Percentiles rank a stretch among this genome's conserved stretches.
Conservation (phyloP, 2,888 invertebrate species). For the Orthonevra nobilis region DNA sequence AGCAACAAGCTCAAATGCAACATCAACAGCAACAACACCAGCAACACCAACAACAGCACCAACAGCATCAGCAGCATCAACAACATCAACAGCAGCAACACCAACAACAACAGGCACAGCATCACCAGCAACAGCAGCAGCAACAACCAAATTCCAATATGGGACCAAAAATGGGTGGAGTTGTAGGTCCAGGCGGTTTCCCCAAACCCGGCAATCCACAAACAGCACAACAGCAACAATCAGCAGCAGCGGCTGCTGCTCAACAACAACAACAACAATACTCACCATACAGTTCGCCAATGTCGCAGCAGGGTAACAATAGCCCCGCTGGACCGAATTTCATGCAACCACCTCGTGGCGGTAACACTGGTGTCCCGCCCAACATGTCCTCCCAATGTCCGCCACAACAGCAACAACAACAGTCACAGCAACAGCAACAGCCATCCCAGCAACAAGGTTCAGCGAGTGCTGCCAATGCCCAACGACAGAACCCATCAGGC, state of each 20-base stretch:
- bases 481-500: conserved; percentile 49
- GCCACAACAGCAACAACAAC: conserved; percentile 70
- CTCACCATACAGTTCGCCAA: conserved; percentile 85
- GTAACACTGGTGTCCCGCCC: conserved; percentile 69
- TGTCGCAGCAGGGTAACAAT: conserved; percentile 82
- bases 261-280: conserved; percentile 81
- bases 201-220: conserved; percentile 72
- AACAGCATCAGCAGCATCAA: conserved; percentile 72
- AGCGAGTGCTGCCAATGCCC: conserved; percentile 61
- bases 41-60: conserved; percentile 74
- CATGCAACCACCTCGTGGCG: conserved; percentile 78
- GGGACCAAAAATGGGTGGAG: conserved; percentile 76
- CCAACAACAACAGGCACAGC: conserved; percentile 72
- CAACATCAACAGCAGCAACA: conserved; percentile 73
- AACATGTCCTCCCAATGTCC: conserved; percentile 74
- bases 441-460: conserved; percentile 67
- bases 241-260: conserved; percentile 58
- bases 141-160: conserved; percentile 76
- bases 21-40: conserved; percentile 75
- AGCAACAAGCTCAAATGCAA: conserved; percentile 78
- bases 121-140: conserved; percentile 74
- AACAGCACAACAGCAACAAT: conserved; percentile 74
- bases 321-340: conserved; percentile 76
- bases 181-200: conserved; percentile 75
- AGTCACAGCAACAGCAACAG: conserved; percentile 62